Base-by-base conservation (phyloP, 2,797 vertebrate species). In the Carcharodon carcharias region DNA sequence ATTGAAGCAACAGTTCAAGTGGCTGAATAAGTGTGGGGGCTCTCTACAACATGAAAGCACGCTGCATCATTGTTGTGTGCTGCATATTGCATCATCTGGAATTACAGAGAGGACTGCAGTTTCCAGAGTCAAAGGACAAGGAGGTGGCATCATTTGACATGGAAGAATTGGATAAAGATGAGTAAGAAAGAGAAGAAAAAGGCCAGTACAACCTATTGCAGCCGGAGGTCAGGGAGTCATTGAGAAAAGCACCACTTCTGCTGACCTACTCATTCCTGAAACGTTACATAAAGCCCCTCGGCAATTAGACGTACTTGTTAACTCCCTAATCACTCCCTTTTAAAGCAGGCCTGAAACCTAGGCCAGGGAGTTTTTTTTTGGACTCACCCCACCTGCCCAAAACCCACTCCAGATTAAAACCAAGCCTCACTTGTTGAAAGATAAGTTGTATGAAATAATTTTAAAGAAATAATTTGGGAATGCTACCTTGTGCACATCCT, bases 401-500 rank as follows among this genome's bases (percentile, higher is more conserved):
- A 89, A 31, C 11, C 28, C 3, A 61, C 35, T 31, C 3, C 2
- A 12, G 21, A 9, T 40, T 92, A 92, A 92, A 63, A 61, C 21
- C 18, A 35, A 58, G 0, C 4, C 50, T 28, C 7, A 23, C 12
- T n/a, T n/a, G 6, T 61, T 61, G 7, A 89, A 89, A 58, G 54
- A n/a, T 92, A n/a, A 63, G 65, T 92, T 40, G 18, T 61, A n/a
- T n/a, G 31, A 63, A n/a, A 92, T 92, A 4, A 63, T 92, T 92
- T 92, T 56, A n/a, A 61, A 91, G 63, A 40, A 67, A 45, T 5
- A 87, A 50, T 40, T 63, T 91, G 56, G 21, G 21, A 91, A 85
- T 92, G 65, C n/a, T 91, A 99, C 99, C 99, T 99, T 99, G 97
- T 99, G 99, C 3, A 98, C 96, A 97, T 99, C 99, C 97, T 99